These are phyloP conservation scores for Capitulum mitella DNA, from an alignment of 2,888 invertebrate genomes.

Conservation along the genomic window DNA sequence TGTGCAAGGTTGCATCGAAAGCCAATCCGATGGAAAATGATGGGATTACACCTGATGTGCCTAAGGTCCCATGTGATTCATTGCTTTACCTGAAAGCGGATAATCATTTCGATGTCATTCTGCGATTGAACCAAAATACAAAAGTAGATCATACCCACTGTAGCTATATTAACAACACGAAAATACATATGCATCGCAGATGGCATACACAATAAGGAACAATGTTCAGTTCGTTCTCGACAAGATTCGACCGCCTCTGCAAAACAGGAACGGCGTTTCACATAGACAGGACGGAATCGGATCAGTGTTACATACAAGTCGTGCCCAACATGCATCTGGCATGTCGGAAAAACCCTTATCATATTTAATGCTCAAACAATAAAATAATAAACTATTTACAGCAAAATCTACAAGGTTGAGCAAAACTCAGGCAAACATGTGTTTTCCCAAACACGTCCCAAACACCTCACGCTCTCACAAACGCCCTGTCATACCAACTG, in stretches of 20 bases:
- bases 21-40: no score
- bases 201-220: not conserved
- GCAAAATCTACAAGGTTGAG: not conserved
- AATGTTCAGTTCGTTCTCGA: not conserved
- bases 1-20: no score
- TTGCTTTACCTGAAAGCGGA: no score
- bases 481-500: not conserved
- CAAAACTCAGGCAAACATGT: conserved; percentile 3
- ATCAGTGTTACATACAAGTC: not conserved
- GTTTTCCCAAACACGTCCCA: not conserved
- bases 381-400: conserved; percentile 3
- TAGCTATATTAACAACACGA: not conserved
- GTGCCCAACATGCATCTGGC: not conserved
- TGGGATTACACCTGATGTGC: no score
- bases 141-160: no score
- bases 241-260: not conserved
- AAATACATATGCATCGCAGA: not conserved
- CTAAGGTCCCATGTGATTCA: no score
- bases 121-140: no score
- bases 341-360: not conserved
- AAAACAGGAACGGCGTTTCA: not conserved
- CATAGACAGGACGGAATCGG: not conserved
- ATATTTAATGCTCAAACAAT: not conserved
- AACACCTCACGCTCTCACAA: not conserved
- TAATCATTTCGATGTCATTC: no score